These are phyloP conservation scores for Rotaria socialis DNA, from an alignment of 2,888 invertebrate species.

Conservation along the genomic window DNA sequence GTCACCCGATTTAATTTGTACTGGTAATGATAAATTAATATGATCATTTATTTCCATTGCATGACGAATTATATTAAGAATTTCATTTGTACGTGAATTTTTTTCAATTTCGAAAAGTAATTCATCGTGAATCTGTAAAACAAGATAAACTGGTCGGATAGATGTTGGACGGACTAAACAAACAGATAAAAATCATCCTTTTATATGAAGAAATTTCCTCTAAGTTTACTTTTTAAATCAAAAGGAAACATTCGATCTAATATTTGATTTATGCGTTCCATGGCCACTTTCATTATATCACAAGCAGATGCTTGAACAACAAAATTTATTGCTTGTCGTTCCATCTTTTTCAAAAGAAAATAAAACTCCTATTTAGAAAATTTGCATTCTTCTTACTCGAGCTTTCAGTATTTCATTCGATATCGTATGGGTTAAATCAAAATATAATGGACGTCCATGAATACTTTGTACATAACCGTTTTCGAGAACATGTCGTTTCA, in stretches of 20 bases:
- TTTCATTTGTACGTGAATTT: background rate
- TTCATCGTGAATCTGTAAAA: slow-evolving; percentile 92
- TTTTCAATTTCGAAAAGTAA: slow-evolving; percentile 76
- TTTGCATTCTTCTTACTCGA: background rate
- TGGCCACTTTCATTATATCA: slow-evolving; percentile 85
- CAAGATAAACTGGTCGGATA: slow-evolving; percentile 64
- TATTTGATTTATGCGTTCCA: slow-evolving; percentile 71
- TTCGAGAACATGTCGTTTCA: background rate
- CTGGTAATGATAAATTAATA: background rate
- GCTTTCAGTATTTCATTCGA: background rate
- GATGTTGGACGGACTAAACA: slow-evolving; percentile 11
- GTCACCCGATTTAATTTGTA: slow-evolving; percentile 1
- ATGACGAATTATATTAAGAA: background rate
- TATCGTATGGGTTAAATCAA: background rate
- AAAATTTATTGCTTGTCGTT: slow-evolving; percentile 92
- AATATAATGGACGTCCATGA: background rate
- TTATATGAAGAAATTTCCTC: too few species aligned
- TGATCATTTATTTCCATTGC: background rate
- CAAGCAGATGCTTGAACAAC: slow-evolving; percentile 93
- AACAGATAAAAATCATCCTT: background rate
- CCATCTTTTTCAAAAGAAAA: slow-evolving; percentile 66
- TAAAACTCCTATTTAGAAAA: background rate
- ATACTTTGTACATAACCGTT: slow-evolving; percentile 32
- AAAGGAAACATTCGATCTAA: slow-evolving; percentile 61
- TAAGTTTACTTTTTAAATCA: background rate